A percentile compares a stretch with the other conserved stretches of the same genome.
Conservation (phyloP, 2,113 vertebrate genomes). For the Dryoscopus gambensis region DNA sequence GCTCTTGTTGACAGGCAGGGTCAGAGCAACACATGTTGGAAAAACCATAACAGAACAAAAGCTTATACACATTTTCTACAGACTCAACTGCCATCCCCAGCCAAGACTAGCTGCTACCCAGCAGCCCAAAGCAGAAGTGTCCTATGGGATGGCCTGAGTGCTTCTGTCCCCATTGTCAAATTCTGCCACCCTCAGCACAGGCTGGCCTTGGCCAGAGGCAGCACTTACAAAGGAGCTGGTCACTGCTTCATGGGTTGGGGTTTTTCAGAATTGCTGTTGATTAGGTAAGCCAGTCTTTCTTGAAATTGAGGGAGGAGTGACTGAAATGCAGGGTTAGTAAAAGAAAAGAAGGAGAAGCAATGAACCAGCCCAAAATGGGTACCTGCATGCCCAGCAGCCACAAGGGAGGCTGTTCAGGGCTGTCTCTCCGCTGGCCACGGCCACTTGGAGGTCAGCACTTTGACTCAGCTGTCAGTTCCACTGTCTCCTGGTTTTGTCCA, state of each 20-base stretch:
- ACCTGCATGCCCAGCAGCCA: background rate
- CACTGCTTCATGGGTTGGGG: background rate
- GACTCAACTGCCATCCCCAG: background rate
- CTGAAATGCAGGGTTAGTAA: background rate
- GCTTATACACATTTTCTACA: background rate
- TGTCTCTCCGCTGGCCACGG: background rate
- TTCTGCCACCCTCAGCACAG: background rate
- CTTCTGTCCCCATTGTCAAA: background rate
- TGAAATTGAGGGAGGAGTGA: background rate
- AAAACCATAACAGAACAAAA: background rate
- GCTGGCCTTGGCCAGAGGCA: background rate
- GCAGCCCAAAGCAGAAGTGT: background rate
- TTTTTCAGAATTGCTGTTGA: background rate
- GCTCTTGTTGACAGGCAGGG: background rate
- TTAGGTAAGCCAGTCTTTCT: background rate
- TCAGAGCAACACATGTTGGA: background rate
- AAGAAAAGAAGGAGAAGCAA: background rate
- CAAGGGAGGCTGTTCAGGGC: background rate
- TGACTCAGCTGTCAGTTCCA: background rate
- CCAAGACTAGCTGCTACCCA: background rate
- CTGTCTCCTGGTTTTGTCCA: background rate
- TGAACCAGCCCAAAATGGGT: rapidly evolving
- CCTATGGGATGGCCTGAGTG: background rate
- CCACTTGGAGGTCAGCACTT: background rate
- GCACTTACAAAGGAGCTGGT: background rate